Base-by-base conservation (phyloP, 2,113 vertebrate genomes). In the Felis chaus region DNA sequence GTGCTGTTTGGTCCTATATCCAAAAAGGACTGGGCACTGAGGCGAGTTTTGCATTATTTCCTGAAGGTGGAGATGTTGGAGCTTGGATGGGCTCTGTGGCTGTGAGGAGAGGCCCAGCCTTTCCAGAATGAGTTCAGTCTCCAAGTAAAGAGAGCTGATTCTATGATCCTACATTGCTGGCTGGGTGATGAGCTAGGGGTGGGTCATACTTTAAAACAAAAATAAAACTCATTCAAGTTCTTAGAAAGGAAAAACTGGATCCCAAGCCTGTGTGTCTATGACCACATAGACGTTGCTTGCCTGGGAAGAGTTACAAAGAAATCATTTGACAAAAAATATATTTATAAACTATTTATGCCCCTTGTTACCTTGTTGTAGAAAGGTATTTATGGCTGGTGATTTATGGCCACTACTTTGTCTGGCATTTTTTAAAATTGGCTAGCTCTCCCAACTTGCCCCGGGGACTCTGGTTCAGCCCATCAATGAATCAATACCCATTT, bases 41-140 rank as follows among this genome's bases (percentile, higher is more conserved):
- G 78, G 41, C 1, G 68, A 97, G 89, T 63, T 98, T 88, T 93
- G 29, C 97, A 25, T 83, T 76, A 93, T 95, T 96, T 97, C 97
- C 97, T 98, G 97, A 97, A 98, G 97, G 97, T 97, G 98, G 98
- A 81, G 97, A 95, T 98, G 96, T 98, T 98, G 97, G 97, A 97
- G 61, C 85, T 98, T 92, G 81, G 66, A 97, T 97, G 78, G 65
- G 73, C 41, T 94, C 74, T 11, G 19, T n/a, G n/a, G 29, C 83
- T 73, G 1, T 14, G 80, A 81, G 86, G 86, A 74, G 63, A 81
- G 15, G 29, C 71, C 50, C n/a, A 12, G 80, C 2, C 76, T 71
- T 89, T 87, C 57, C 74, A 53, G 31, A 16, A 23, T 53, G n/a
- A 45, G 55, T n/a, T 96, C 68, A 81, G 18, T 48, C 66, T 55